Evolutionary conservation across 2,797 vertebrate species (phyloP).

Genomic region (Pachyuromys duprasi): DNA sequence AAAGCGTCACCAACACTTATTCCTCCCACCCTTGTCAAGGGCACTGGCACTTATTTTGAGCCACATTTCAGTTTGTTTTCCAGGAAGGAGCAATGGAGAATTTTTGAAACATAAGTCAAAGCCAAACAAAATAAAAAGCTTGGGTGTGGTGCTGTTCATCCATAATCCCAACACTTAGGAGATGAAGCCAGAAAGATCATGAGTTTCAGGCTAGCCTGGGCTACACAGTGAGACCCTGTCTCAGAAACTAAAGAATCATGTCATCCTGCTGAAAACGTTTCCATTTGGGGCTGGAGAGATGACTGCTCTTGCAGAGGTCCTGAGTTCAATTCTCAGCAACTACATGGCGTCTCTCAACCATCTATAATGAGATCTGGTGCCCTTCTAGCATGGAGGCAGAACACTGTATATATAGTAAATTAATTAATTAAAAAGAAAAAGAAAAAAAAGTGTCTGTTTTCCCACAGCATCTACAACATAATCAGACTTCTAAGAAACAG

Average conservation of each 20-base stretch:
- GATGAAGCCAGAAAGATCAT: background rate
- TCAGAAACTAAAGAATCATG: background rate
- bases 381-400: no score
- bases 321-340: no score
- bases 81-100: background rate
- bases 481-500: background rate
- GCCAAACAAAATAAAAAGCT: background rate
- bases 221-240: background rate
- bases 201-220: background rate
- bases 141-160: background rate
- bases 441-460: background rate
- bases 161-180: background rate
- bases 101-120: background rate
- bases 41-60: background rate
- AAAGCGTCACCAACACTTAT: background rate
- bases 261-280: background rate
- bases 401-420: no score
- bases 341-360: no score
- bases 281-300: no score
- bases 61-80: background rate
- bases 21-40: background rate
- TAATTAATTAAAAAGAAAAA: no score
- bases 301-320: no score
- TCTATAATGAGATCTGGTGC: no score
- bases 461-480: background rate